phyloP scores from a whole-genome alignment of 2,797 vertebrate genomes.

The Sebastes steindachneri region DNA sequence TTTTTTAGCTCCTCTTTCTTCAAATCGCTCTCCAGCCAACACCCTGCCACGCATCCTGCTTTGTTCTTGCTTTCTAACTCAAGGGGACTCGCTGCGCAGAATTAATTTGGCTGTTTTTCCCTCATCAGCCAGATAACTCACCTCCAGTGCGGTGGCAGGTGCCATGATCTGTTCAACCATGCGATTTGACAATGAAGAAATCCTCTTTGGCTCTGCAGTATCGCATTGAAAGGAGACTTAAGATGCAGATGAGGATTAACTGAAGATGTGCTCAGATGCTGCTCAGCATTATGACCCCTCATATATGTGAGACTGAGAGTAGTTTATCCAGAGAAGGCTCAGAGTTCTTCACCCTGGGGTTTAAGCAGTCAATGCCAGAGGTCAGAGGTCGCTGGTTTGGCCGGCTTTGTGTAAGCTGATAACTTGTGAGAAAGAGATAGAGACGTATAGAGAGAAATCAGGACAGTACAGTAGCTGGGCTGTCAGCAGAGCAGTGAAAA shows the following conservation, averaged over 20 bases:
- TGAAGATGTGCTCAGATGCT: slow-evolving; percentile 17
- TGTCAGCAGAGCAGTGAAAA: slow-evolving; percentile 53
- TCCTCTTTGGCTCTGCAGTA: slow-evolving; percentile 17
- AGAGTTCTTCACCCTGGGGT: slow-evolving; percentile 12
- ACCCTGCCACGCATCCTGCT: slow-evolving; percentile 52
- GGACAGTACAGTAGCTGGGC: background rate
- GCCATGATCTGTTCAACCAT: slow-evolving; percentile 15
- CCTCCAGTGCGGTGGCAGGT: slow-evolving; percentile 34
- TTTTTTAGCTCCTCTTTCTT: slow-evolving; percentile 32
- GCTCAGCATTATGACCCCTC: slow-evolving; percentile 5
- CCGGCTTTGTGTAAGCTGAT: slow-evolving; percentile 42
- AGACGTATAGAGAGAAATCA: slow-evolving; percentile 17
- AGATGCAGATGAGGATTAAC: slow-evolving; percentile 40
- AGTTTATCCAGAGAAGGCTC: slow-evolving; percentile 17
- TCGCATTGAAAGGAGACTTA: slow-evolving; percentile 39
- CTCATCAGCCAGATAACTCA: slow-evolving; percentile 47
- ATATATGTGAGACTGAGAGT: slow-evolving; percentile 11
- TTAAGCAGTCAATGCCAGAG: slow-evolving; percentile 39
- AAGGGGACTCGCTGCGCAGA: slow-evolving; percentile 26
- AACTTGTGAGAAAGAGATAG: slow-evolving; percentile 36
- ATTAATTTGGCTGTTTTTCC: slow-evolving; percentile 46
- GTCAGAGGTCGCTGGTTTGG: slow-evolving; percentile 38
- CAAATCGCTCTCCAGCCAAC: slow-evolving; percentile 46
- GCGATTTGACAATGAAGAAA: slow-evolving; percentile 24
- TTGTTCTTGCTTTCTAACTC: slow-evolving; percentile 60